Percentiles rank a stretch among this genome's conserved stretches.
Conservation (phyloP, 2,113 vertebrate species). For the Polyodon spathula region DNA sequence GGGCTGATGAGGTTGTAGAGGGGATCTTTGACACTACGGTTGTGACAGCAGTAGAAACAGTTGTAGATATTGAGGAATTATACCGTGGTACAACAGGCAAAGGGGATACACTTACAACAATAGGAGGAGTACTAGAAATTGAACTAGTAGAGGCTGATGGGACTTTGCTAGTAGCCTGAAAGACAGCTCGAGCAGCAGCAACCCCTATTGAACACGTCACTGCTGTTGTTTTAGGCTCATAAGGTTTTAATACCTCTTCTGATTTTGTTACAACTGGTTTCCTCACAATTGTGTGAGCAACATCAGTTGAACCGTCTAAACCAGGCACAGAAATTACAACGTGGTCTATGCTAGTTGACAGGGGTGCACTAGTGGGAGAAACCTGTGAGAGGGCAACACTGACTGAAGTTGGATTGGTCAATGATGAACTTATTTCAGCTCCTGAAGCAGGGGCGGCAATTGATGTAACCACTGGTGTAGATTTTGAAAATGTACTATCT, state of each 20-base stretch:
- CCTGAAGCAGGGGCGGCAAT: slow-evolving; percentile 16
- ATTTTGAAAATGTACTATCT: neutral
- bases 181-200: slow-evolving; percentile 37
- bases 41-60: slow-evolving; percentile 38
- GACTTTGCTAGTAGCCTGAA: slow-evolving; percentile 41
- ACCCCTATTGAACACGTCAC: slow-evolving; percentile 19
- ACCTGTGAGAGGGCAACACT: slow-evolving; percentile 8
- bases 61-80: slow-evolving; percentile 46
- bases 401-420: slow-evolving; percentile 32
- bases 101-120: slow-evolving; percentile 42
- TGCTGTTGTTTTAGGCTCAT: slow-evolving; percentile 12
- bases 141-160: neutral
- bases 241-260: neutral
- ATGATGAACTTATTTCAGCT: slow-evolving; percentile 33
- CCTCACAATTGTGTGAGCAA: slow-evolving; percentile 11
- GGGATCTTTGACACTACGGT: slow-evolving; percentile 32
- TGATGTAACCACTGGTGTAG: slow-evolving; percentile 31
- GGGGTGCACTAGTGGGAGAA: slow-evolving; percentile 32
- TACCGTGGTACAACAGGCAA: slow-evolving; percentile 48
- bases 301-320: slow-evolving; percentile 30
- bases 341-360: slow-evolving; percentile 41
- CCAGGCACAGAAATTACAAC: slow-evolving; percentile 57
- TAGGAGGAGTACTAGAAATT: slow-evolving; percentile 12
- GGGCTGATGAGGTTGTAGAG: slow-evolving; percentile 29
- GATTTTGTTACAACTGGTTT: slow-evolving; percentile 10